Conservation (phyloP, 1,140 invertebrate species). For the Cylas formicarius region DNA sequence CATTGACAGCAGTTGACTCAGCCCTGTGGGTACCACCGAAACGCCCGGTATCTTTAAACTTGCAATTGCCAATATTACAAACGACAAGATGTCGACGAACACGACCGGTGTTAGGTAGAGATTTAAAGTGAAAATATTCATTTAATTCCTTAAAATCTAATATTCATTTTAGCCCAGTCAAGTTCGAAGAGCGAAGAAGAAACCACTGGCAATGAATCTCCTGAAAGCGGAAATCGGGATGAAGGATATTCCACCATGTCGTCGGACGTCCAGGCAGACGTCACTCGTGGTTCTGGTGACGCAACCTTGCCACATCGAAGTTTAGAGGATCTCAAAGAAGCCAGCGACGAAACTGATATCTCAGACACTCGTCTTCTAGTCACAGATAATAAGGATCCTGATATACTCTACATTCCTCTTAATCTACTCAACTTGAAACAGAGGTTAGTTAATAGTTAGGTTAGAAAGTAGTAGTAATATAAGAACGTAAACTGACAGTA, state of each 20-base stretch:
- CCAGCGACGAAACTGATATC: slow-evolving; percentile 59
- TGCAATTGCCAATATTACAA: slow-evolving; percentile 51
- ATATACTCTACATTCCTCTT: slow-evolving; percentile 61
- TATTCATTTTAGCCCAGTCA: slow-evolving; percentile 31
- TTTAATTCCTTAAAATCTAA: neutral
- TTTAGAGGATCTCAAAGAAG: slow-evolving; percentile 64
- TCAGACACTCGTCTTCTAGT: slow-evolving; percentile 46
- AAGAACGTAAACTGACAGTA: too few species aligned
- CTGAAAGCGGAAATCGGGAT: slow-evolving; percentile 68
- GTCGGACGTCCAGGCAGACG: slow-evolving; percentile 72
- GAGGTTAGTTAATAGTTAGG: slow-evolving; percentile 36
- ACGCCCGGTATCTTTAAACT: slow-evolving; percentile 57
- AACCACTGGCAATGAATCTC: slow-evolving; percentile 57
- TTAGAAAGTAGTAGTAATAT: too few species aligned
- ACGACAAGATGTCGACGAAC: slow-evolving; percentile 42
- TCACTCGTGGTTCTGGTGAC: slow-evolving; percentile 30
- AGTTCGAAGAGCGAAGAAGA: slow-evolving; percentile 47
- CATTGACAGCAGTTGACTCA: slow-evolving; percentile 52
- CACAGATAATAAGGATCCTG: slow-evolving; percentile 53
- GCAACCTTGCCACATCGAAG: slow-evolving; percentile 51
- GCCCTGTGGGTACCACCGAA: slow-evolving; percentile 55
- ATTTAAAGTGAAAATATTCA: neutral
- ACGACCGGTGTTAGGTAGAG: slow-evolving; percentile 33
- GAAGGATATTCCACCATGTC: slow-evolving; percentile 88
- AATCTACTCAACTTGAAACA: slow-evolving; percentile 58